phyloP scores from a whole-genome alignment of 2,888 invertebrate species.

The Craniophora ligustri region DNA sequence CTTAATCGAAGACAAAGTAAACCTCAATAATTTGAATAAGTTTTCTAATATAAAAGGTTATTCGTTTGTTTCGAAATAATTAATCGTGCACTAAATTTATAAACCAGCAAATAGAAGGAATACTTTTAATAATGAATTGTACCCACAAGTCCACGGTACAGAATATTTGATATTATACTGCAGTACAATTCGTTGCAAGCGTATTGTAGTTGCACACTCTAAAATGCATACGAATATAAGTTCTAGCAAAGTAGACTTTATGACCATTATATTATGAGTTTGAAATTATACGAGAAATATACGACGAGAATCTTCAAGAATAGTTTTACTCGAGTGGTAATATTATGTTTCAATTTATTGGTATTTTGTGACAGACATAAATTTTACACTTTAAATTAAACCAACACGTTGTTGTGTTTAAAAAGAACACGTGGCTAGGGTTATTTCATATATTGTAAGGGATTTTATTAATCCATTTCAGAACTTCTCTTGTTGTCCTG shows the following conservation, averaged over 20 bases:
- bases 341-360: background rate
- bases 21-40: no score
- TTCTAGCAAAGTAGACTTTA: constrained; percentile 11
- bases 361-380: background rate
- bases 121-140: constrained; percentile 19
- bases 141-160: constrained; percentile 15
- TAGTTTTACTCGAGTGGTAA: background rate
- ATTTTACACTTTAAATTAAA: no score
- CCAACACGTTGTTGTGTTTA: no score
- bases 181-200: constrained; percentile 4
- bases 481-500: no score
- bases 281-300: background rate
- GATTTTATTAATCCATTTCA: no score
- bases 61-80: no score
- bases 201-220: constrained; percentile 5
- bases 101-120: constrained; percentile 1
- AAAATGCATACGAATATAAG: constrained; percentile 4
- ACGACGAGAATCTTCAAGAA: background rate
- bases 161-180: constrained; percentile 21
- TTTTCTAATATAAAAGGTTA: no score
- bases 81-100: constrained; percentile 2
- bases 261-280: constrained; percentile 10
- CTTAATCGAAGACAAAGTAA: no score
- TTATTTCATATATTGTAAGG: no score
- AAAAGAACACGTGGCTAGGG: no score